Base-by-base conservation (phyloP, 2,797 vertebrate species). In the Protosalanx chinensis region DNA sequence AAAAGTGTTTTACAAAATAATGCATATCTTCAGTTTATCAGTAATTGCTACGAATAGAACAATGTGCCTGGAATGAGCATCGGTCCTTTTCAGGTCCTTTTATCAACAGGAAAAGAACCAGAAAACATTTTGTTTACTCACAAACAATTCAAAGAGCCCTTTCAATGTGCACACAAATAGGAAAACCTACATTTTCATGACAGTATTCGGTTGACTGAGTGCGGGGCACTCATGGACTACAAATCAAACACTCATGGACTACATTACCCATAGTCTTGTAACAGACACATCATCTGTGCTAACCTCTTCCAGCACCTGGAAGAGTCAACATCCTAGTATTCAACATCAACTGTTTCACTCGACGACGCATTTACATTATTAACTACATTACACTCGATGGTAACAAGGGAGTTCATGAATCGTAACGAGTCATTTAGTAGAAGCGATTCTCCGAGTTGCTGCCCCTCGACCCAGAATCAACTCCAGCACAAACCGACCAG, bases 21-120 rank as follows among this genome's bases (percentile, higher is more conserved):
- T 94, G 93, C 92, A 93, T 94, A 94, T 93, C 88, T 91, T 91
- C 87, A 89, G 89, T 89, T 90, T 89, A 88, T 90, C 89, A 90
- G 88, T 90, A 92, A 87, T 92, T 93, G 93, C 92, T 94, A 93
- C 93, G 84, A 92, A 93, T 90, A 92, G 89, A 89, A 91, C 91
- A 91, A 91, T 93, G 90, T 67, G 67, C 53, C 67, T 33, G 53
- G 67, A 68, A 59, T 59, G 30, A 32, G 30, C 67, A 68, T 59
- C 37, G 67, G 67, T 68, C 67, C 53, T 68, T 53, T 68, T 68
- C 56, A 68, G 53, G 37, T 57, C n/a, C 58, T 51, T 30, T 68
- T 27, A 37, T 68, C 32, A 68, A 68, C 67, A 58, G 6, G 8
- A 68, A 68, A 58, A 68, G 67, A 53, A 58, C 53, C 67, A 68